Base-by-base conservation (phyloP, 2,113 vertebrate species). In the Calypte anna region DNA sequence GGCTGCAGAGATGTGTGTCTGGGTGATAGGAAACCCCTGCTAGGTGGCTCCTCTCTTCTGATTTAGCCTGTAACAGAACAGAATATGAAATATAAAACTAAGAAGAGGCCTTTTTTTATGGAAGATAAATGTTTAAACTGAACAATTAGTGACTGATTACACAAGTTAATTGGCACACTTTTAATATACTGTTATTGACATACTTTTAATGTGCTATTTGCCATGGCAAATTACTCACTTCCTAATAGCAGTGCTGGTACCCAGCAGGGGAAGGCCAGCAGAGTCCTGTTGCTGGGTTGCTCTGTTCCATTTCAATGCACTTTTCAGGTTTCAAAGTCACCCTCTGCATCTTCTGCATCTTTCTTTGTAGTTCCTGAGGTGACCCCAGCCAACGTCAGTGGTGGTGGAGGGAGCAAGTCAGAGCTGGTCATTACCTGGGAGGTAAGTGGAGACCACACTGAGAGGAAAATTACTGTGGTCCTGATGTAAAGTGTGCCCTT, bases 341-440 rank as follows among this genome's bases (percentile, higher is more conserved):
- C n/a, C 6, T 5, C 5, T 86, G 17, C 67, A 55, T n/a, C 88
- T 53, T 54, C 20, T 83, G n/a, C 44, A 40, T 76, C 53, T 75
- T 24, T 44, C 96, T 94, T 91, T 88, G 17, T 89, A 99, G 99
- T 99, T 96, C 99, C 99, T 4, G 99, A 99, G 97, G 98, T 99
- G 97, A 99, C 99, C 36, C 99, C 99, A 7, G 99, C 99, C 33
- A 99, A 99, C 4, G 99, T 99, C 97, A 99, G 99, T 7, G 99
- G 99, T 94, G 99, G 99, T 20, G 99, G 99, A 80, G 99, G 99
- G 94, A 99, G 98, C 97, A 99, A 98, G 90, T 99, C 99, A 3
- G 99, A 99, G 96, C 98, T 99, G 98, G 99, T 99, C 96, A 99
- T 99, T 96, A 99, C 98, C 27, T 99, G 99, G 99, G 99, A 99